Conservation (phyloP, 2,888 invertebrate genomes). For the Chrysolina oricalcia region DNA sequence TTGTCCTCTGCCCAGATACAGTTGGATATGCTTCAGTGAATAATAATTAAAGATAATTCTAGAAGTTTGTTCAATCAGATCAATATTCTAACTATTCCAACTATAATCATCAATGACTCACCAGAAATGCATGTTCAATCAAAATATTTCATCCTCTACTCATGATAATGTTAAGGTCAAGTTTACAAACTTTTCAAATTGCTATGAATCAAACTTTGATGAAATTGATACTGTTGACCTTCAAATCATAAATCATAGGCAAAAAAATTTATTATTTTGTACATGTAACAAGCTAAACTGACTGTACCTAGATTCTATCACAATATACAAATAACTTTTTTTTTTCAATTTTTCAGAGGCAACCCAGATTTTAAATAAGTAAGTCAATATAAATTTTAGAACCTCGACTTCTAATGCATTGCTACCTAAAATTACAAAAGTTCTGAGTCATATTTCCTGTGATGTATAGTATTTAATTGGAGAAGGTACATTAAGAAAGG, state of each 20-base stretch:
- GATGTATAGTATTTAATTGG: no score
- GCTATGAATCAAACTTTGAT: conserved; percentile 7
- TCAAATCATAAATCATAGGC: background rate
- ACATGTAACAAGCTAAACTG: background rate
- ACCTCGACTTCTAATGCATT: no score
- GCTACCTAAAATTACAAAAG: no score
- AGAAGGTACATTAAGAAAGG: no score
- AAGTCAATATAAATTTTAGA: no score
- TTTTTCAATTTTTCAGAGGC: no score
- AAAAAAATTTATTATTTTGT: background rate
- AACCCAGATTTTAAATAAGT: no score
- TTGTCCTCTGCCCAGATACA: background rate
- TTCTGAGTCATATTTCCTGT: no score
- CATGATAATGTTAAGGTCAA: background rate
- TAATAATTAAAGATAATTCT: no score
- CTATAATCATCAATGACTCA: conserved; percentile 2
- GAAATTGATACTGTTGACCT: conserved; percentile 3
- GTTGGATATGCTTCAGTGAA: background rate
- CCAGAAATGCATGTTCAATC: background rate
- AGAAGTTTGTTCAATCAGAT: background rate
- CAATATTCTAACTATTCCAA: background rate
- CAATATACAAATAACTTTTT: no score
- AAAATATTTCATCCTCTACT: background rate
- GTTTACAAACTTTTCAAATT: conserved; percentile 6
- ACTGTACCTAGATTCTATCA: no score